Percentiles rank a stretch among this genome's conserved stretches.
Evolutionary conservation across 2,113 vertebrate genomes (phyloP).

Genomic region (Cyanoramphus novaezelandiae): DNA sequence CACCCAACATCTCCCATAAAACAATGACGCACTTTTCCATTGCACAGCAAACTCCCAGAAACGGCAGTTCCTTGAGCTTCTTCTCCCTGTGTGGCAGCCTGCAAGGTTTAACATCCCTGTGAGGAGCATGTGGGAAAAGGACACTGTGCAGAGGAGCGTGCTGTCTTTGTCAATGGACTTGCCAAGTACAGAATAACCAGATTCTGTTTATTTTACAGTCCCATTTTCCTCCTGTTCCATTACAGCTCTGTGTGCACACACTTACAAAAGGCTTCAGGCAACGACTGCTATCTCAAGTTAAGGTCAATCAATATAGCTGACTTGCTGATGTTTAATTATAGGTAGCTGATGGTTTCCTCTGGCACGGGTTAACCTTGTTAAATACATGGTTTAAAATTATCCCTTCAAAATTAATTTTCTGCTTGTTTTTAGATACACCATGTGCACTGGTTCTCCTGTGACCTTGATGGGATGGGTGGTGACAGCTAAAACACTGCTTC

Average conservation of each 20-base stretch:
- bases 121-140: neutral
- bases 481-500: conserved; percentile 8
- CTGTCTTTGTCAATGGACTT: neutral
- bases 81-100: neutral
- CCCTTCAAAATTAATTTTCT: conserved; percentile 3
- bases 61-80: neutral
- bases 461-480: neutral
- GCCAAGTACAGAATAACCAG: neutral
- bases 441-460: neutral
- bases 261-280: conserved; percentile 20
- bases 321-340: conserved; percentile 34
- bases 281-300: conserved; percentile 2
- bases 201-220: neutral
- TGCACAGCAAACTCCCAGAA: neutral
- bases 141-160: neutral
- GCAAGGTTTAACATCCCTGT: neutral
- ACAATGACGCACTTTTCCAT: neutral
- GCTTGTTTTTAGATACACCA: neutral
- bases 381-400: conserved; percentile 13
- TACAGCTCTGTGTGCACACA: neutral
- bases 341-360: conserved; percentile 10
- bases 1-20: neutral
- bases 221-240: neutral
- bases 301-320: conserved; percentile 18
- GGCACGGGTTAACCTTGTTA: conserved; percentile 22